phyloP scores from a whole-genome alignment of 1,140 invertebrate genomes.

The Drepana arcuata region DNA sequence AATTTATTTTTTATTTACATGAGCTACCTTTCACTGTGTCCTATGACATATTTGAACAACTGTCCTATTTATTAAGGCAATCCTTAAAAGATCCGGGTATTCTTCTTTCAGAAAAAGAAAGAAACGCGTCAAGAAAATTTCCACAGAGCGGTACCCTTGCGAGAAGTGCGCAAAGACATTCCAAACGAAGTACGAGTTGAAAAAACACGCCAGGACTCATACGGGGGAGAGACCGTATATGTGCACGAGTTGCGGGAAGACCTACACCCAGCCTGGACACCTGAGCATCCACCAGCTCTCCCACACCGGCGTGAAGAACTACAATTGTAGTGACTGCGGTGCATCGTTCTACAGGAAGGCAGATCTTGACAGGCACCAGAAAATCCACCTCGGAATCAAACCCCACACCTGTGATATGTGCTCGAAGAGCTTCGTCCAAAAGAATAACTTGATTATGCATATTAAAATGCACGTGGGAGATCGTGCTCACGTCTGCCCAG shows the following conservation, averaged over 20 bases:
- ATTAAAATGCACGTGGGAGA: conserved; percentile 51
- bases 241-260: conserved; percentile 79
- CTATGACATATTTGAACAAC: too few relatives aligned
- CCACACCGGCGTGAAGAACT: conserved; percentile 47
- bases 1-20: too few relatives aligned
- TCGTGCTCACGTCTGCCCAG: conserved; percentile 31
- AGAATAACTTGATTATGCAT: conserved; percentile 56
- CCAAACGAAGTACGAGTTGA: conserved; percentile 42
- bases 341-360: conserved; percentile 50
- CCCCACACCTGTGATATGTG: conserved; percentile 49
- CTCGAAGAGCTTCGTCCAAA: conserved; percentile 50
- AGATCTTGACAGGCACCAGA: conserved; percentile 48
- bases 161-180: conserved; percentile 43
- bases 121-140: conserved; percentile 17
- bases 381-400: conserved; percentile 45
- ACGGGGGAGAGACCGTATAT: conserved; percentile 84
- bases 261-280: conserved; percentile 73
- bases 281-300: conserved; percentile 40
- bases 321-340: conserved; percentile 39
- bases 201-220: conserved; percentile 81
- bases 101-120: conserved; percentile 30
- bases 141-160: conserved; percentile 30
- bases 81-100: too few relatives aligned
- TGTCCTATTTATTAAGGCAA: too few relatives aligned
- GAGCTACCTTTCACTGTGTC: too few relatives aligned